Evolutionary conservation across 2,113 vertebrate species (phyloP), one percentile per base, ranked within the genome.

Genomic region (Raja brachyura): DNA sequence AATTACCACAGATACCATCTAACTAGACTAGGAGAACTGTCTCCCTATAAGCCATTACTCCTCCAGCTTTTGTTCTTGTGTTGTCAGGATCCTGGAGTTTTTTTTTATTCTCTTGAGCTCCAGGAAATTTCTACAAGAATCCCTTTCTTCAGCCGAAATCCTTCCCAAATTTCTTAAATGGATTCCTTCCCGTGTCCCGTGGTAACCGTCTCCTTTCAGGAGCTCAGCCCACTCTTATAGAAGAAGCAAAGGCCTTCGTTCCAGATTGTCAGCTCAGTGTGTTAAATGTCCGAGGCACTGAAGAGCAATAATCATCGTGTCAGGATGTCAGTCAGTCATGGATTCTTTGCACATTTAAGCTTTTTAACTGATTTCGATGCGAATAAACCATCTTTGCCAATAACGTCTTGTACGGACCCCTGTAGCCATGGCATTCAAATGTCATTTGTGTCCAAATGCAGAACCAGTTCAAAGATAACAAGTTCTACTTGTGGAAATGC

Each of bases 151-250:
- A 96, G 94, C 95, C 96, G 95, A 93, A 95, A 96, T 97, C 96
- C 95, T 97, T 95, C 94, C 95, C 94, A 95, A 95, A 97, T 97
- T 96, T 97, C 95, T 95, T 93, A 73, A 88, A 96, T 95, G 96
- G 96, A 95, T 97, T 98, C 98, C 97, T 95, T 97, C 97, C 96
- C 94, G 96, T 96, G 96, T 96, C 95, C 97, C 95, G 96, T 97
- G 96, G 97, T 97, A 97, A 98, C 97, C 94, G 96, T 95, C 96
- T 96, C 95, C 94, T 94, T 97, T 96, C 95, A 92, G 68, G 66
- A 73, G 66, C 31, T 48, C 31, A 48, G 90, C 33, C 90, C 28
- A 48, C 68, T 25, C 90, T 54, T 66, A 92, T 73, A 73, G 66
- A 54, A 31, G 48, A 54, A 31, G 48, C 11, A 39, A 22, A 48